Conservation (phyloP, 2,113 vertebrate species). For the Ahaetulla prasina region DNA sequence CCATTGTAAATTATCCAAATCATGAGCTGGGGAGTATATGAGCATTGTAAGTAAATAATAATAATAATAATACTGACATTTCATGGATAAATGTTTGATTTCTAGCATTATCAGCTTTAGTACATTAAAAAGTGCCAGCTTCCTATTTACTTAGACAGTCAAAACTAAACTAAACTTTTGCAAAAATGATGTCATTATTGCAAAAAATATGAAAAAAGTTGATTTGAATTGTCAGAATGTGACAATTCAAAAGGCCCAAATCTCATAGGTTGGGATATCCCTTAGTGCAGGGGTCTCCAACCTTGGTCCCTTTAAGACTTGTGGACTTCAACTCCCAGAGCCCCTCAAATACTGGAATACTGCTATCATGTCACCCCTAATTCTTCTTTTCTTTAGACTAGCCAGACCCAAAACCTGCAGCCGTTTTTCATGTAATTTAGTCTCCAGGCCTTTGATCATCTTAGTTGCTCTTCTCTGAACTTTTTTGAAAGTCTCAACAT, state of each 20-base stretch:
- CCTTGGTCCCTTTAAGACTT: too few species aligned
- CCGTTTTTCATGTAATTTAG: too few species aligned
- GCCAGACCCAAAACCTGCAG: too few species aligned
- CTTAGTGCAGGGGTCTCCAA: too few species aligned
- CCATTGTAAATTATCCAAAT: not conserved
- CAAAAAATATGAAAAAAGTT: not conserved
- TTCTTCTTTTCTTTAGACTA: too few species aligned
- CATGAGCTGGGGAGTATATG: not conserved
- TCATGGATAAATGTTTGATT: not conserved
- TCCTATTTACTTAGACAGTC: not conserved
- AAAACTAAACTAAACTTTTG: not conserved
- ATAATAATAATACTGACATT: not conserved
- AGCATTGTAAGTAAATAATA: not conserved
- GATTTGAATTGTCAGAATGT: not conserved
- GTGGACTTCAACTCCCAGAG: too few species aligned
- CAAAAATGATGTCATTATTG: not conserved
- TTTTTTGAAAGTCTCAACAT: too few species aligned
- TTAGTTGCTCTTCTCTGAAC: too few species aligned
- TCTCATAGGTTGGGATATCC: not conserved
- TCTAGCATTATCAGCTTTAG: not conserved
- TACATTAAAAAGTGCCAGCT: not conserved
- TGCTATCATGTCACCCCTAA: too few species aligned
- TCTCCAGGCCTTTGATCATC: too few species aligned
- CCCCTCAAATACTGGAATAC: too few species aligned
- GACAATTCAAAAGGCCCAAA: not conserved